Base-by-base conservation (phyloP, 2,888 invertebrate genomes). In the Cryptocheilus praepositus region DNA sequence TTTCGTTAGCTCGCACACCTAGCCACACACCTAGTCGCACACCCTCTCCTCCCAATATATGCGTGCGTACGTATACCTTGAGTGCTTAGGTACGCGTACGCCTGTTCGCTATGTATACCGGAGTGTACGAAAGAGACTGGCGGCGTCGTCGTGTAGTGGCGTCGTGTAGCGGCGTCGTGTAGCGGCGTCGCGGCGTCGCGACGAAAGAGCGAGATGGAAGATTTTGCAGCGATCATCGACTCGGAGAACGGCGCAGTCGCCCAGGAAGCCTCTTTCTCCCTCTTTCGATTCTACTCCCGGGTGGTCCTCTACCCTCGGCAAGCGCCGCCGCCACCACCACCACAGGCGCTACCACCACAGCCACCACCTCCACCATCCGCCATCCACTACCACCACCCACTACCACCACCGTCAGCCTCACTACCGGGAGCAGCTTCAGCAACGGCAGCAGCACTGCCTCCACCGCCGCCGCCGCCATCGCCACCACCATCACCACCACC, bases 221-320 rank as follows among this genome's bases (percentile, higher is more conserved):
- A 71, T 71, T 74, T 78, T 76, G 76, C 78, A 76, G 74, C 78
- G 79, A 79, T 81, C 77, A 76, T 80, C 79, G 72, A 76, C 76
- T 80, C 61, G 74, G 71, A 69, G 72, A 67, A 76, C 72, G 68
- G 78, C 80, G 77, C 80, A 71, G 74, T 74, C 74, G 74, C 73
- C 73, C 71, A 78, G 76, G 76, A 80, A 75, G 62, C 45, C 58
- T 56, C 63, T 51, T 53, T 62, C 45, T 64, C 43, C 45, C 58
- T 56, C 63, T 28, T 53, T 60, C 70, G 36, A n/a, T 25, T 25
- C 25, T 44, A 66, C 58, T 56, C 70, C 75, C 71, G 69, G 74
- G 62, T 60, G 71, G 61, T 67, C 66, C 64, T 64, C 62, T 57
- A 56, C 75, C 64, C 70, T 68, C 59, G 54, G 46, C 63, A 53